Evolutionary conservation across 1,140 invertebrate genomes (phyloP).

Genomic region (Callitettix versicolor): DNA sequence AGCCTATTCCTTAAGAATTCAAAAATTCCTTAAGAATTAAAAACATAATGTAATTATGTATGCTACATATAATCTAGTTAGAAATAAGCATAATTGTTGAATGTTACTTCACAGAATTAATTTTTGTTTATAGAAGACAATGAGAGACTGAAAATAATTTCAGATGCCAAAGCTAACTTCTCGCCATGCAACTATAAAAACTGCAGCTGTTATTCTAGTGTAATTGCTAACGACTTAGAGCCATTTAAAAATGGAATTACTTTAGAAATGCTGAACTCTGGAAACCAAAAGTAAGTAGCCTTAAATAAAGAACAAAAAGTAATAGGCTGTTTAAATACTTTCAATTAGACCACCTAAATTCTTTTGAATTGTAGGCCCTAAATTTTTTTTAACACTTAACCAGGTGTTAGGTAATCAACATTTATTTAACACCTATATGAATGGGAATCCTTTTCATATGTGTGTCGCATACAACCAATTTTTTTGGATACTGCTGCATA

Average conservation of each 20-base stretch:
- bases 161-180: too few species aligned
- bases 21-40: too few species aligned
- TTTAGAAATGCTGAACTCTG: constrained; percentile 47
- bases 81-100: too few species aligned
- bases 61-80: too few species aligned
- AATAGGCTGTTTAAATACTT: not conserved
- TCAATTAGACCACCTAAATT: not conserved
- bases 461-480: not conserved
- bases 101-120: too few species aligned
- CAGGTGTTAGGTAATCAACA: not conserved
- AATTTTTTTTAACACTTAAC: not conserved
- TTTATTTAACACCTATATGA: not conserved
- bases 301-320: constrained; percentile 18
- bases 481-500: too few species aligned
- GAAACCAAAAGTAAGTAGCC: constrained; percentile 41
- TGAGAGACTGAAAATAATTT: too few species aligned
- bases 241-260: constrained; percentile 60
- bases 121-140: too few species aligned
- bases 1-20: too few species aligned
- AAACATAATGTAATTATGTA: too few species aligned
- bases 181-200: not conserved
- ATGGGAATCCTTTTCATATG: not conserved
- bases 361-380: not conserved
- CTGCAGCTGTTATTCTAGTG: constrained; percentile 41
- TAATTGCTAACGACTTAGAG: constrained; percentile 57